A percentile compares a stretch with the other conserved stretches of the same genome.
These are phyloP conservation scores for Petrocephalus zakoni DNA, from an alignment of 2,113 vertebrate genomes.

Conservation along the genomic window DNA sequence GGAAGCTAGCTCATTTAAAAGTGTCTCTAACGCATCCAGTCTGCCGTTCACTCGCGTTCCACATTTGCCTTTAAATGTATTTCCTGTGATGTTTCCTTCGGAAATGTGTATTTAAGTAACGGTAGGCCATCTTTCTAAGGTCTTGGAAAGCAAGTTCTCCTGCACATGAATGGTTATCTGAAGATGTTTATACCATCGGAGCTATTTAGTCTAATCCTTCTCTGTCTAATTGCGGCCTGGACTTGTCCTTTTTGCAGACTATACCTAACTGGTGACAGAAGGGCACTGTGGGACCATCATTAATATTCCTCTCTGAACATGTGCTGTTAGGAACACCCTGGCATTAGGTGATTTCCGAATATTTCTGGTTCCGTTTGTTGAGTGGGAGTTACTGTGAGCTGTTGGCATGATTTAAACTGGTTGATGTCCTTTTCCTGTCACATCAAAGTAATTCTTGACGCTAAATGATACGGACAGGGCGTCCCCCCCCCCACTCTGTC, in stretches of 20 bases:
- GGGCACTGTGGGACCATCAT: conserved; percentile 30
- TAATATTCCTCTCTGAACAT: neutral
- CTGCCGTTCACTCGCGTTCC: conserved; percentile 42
- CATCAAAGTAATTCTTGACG: neutral
- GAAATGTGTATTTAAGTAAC: conserved; percentile 42
- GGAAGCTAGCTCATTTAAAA: neutral
- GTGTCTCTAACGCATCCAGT: conserved; percentile 52
- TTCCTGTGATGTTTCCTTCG: conserved; percentile 33
- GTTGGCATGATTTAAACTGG: neutral
- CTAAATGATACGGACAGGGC: neutral
- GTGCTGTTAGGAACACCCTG: neutral
- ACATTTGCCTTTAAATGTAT: conserved; percentile 30
- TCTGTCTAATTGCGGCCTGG: conserved; percentile 45
- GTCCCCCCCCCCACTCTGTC: neutral
- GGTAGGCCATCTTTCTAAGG: conserved; percentile 39
- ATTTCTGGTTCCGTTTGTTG: neutral
- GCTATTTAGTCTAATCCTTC: conserved; percentile 35
- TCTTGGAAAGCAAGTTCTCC: conserved; percentile 32
- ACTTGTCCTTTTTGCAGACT: conserved; percentile 45
- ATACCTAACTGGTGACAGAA: conserved; percentile 39
- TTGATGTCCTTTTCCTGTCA: neutral
- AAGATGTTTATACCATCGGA: conserved; percentile 33
- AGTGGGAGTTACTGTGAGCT: neutral
- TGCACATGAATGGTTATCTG: conserved; percentile 31
- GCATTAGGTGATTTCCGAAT: neutral